These are phyloP conservation scores for Ciconia stormi DNA, from an alignment of 2,113 vertebrate species.

Conservation along the genomic window DNA sequence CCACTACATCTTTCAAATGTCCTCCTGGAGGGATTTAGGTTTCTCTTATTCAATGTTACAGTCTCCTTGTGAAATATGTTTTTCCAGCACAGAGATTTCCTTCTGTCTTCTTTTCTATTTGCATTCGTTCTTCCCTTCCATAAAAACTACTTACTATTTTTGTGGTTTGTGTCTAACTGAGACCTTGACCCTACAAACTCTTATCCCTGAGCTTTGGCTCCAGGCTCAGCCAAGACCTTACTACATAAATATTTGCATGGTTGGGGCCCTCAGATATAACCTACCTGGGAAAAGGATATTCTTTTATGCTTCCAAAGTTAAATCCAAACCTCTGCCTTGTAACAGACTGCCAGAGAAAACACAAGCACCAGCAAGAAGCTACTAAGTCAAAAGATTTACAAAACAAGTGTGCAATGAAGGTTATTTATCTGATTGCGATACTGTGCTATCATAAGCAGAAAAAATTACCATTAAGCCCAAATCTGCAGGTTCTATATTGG, in stretches of 20 bases:
- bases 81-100: not conserved
- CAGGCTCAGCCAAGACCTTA: not conserved
- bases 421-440: not conserved
- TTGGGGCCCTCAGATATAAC: not conserved
- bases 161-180: not conserved
- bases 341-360: not conserved
- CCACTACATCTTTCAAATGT: not conserved
- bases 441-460: not conserved
- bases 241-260: not conserved
- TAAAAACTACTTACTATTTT: not conserved
- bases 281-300: not conserved
- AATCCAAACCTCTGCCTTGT: not conserved
- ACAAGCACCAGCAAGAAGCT: not conserved
- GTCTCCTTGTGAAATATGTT: not conserved
- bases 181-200: not conserved
- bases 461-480: not conserved
- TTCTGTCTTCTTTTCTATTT: not conserved
- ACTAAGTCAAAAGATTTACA: not conserved
- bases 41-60: not conserved
- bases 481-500: not conserved
- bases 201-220: not conserved
- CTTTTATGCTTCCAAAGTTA: not conserved
- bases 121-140: not conserved
- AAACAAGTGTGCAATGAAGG: accelerated
- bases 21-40: not conserved